Conservation (phyloP, 2,888 invertebrate genomes). For the Mechanitis messenoides region DNA sequence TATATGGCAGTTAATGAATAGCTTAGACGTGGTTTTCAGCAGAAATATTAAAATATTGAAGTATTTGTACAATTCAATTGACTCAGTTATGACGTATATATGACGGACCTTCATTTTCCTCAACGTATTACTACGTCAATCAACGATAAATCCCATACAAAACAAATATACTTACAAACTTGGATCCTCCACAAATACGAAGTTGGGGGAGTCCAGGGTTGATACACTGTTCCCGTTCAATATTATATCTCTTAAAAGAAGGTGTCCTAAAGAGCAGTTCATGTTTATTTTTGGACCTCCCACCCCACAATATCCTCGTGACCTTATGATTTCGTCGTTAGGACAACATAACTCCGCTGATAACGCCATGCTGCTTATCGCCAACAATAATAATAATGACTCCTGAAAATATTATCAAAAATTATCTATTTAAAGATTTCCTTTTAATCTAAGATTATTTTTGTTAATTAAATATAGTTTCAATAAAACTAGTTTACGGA, state of each 20-base stretch:
- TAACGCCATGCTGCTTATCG: constrained; percentile 37
- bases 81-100: not conserved
- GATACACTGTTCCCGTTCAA: constrained; percentile 54
- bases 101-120: not conserved
- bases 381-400: constrained; percentile 43
- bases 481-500: too few species aligned
- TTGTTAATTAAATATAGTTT: too few species aligned
- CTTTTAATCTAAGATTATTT: too few species aligned
- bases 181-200: constrained; percentile 57
- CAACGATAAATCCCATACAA: too few species aligned
- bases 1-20: too few species aligned
- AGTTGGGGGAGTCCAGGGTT: constrained; percentile 54
- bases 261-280: constrained; percentile 52
- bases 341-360: constrained; percentile 52
- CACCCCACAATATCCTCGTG: constrained; percentile 42
- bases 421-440: constrained; percentile 6
- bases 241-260: constrained; percentile 54
- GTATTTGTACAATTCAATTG: not conserved
- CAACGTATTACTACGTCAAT: too few species aligned
- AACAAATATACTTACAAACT: constrained; percentile 40
- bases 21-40: not conserved
- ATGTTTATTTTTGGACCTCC: constrained; percentile 34
- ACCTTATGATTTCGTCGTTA: constrained; percentile 40
- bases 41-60: not conserved
- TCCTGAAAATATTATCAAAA: constrained; percentile 41